Evolutionary conservation across 2,113 vertebrate genomes (phyloP), one percentile per base, ranked within the genome.

Genomic region (Odocoileus hemionus): DNA sequence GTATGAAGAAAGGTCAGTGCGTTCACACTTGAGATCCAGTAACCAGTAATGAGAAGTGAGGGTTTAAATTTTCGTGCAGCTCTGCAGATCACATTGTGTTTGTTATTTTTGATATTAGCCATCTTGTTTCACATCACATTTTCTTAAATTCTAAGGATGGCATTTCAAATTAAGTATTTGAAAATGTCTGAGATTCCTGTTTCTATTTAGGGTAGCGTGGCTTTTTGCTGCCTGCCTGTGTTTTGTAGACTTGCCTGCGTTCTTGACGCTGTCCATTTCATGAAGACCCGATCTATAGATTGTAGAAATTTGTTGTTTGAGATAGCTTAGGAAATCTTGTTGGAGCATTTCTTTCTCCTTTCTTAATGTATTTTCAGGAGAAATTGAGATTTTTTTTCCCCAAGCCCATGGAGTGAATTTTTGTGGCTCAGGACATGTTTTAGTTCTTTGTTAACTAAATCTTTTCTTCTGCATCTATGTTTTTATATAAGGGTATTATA

Each of bases 51-150:
- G 88, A 98, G 60, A 97, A 97, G 5, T 60, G 80, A 97, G 60
- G 30, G 93, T 98, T 98, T 95, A 97, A 97, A 97, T 98, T 97
- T 93, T 94, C 94, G 39, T 36, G 60, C 36, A 94, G 92, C n/a
- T 98, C 50, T 92, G 30, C 89, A 78, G 90, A 93, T 76, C 57
- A 83, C 14, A 43, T 98, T 96, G 89, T 2, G 52, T 95, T 97
- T 98, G 57, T 94, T 96, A 74, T 97, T 47, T 96, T 98, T 89
- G 23, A 54, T 95, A 33, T 92, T 97, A 74, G 26, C 96, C 14
- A 2, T 96, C 97, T 96, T 87, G 88, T 90, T 97, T 97, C 85
- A 95, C 0, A 3, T 60, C n/a, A 55, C 67, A 92, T 89, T 97
- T 86, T 90, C 43, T 80, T 97, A 78, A 21, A 83, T 93, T 84